Conservation (phyloP, 2,797 vertebrate genomes). For the Sebastiscus albofasciatus region DNA sequence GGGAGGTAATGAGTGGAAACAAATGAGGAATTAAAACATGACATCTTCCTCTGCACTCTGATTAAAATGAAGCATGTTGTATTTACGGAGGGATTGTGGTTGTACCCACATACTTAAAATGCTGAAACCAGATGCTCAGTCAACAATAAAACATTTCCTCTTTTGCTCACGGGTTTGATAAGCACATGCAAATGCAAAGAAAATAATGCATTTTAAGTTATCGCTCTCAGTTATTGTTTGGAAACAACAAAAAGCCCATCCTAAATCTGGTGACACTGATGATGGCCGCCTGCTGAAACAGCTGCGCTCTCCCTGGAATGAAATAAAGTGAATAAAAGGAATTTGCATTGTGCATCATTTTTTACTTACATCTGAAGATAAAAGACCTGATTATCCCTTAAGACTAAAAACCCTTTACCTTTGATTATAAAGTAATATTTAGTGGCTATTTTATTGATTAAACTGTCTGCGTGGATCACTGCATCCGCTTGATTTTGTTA, state of each 20-base stretch:
- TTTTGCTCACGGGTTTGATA: neutral
- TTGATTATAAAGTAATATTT: neutral
- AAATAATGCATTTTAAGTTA: constrained; percentile 10
- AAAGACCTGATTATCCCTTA: neutral
- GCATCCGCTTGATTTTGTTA: neutral
- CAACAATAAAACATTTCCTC: constrained; percentile 4
- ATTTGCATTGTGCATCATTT: neutral
- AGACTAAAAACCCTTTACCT: neutral
- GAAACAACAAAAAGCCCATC: constrained; percentile 28
- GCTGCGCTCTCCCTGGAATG: constrained; percentile 18
- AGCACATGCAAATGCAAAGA: constrained; percentile 20
- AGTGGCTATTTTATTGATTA: neutral
- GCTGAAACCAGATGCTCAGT: constrained; percentile 31
- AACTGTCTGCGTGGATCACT: neutral
- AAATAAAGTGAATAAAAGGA: constrained; percentile 15
- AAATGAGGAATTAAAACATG: constrained; percentile 52
- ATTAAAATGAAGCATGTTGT: constrained; percentile 35
- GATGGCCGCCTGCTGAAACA: constrained; percentile 40
- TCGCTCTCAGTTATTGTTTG: constrained; percentile 20
- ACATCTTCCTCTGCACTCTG: constrained; percentile 25
- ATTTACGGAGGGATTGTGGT: constrained; percentile 12
- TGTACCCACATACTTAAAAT: constrained; percentile 27
- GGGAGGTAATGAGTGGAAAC: constrained; percentile 47
- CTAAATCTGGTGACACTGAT: constrained; percentile 20
- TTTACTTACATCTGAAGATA: neutral